Conservation (phyloP, 2,888 invertebrate species). For the Dasysyrphus tricinctus region DNA sequence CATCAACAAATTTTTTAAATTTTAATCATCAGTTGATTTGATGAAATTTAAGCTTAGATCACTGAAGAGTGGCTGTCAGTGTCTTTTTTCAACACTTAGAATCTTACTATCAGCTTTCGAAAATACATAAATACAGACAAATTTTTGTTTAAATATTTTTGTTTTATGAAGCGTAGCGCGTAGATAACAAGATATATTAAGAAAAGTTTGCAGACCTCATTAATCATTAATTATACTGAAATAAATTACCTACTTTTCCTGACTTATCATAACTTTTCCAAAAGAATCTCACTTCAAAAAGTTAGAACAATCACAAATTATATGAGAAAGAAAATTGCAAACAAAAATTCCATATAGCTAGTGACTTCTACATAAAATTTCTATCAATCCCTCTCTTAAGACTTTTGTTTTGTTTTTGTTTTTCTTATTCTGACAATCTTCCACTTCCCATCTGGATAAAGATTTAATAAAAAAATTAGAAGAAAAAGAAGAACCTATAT, state of each 20-base stretch:
- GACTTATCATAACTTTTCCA: neutral
- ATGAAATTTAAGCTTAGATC: too few relatives aligned
- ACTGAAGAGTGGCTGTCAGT: too few relatives aligned
- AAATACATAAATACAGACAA: too few relatives aligned
- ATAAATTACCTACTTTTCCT: neutral
- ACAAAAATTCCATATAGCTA: conserved; percentile 15
- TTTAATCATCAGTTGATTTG: too few relatives aligned
- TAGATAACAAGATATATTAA: neutral
- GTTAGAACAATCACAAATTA: neutral
- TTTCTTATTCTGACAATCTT: neutral
- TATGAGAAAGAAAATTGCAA: neutral
- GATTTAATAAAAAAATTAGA: neutral
- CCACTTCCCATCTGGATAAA: neutral
- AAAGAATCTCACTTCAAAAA: neutral
- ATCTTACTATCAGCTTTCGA: too few relatives aligned
- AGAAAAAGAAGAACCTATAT: neutral
- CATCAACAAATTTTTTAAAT: too few relatives aligned
- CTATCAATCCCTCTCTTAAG: conserved; percentile 29
- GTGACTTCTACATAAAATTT: neutral
- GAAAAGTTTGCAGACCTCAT: neutral
- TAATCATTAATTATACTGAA: neutral
- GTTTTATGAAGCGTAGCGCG: too few relatives aligned
- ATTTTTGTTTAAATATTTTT: too few relatives aligned
- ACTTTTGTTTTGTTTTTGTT: neutral
- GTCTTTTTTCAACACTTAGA: too few relatives aligned